Evolutionary conservation across 2,797 vertebrate species (phyloP).

Genomic region (Momotus momota): DNA sequence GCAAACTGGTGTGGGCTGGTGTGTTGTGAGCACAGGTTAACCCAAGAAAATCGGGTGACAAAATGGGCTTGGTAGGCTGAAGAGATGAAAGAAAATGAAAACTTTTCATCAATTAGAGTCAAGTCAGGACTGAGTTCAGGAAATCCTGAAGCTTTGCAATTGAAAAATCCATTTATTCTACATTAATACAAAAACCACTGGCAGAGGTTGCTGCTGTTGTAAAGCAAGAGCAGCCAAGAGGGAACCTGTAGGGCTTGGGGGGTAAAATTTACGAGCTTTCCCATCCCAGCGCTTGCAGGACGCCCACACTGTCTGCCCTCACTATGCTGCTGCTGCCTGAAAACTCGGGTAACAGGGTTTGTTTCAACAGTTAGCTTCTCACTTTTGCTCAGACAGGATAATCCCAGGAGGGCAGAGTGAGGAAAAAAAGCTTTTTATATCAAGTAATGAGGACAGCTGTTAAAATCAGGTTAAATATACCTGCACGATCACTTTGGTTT

Average conservation of each 20-base stretch:
- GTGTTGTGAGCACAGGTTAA: fast-evolving
- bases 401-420: neutral
- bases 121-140: neutral
- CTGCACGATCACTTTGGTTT: fast-evolving
- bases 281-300: neutral
- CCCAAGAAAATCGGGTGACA: neutral
- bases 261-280: constrained; percentile 28
- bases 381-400: neutral
- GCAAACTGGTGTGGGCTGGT: fast-evolving
- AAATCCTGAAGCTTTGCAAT: neutral
- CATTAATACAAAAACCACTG: neutral
- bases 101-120: neutral
- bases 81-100: neutral
- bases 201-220: neutral
- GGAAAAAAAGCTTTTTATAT: neutral
- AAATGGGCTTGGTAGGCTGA: neutral
- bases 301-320: neutral
- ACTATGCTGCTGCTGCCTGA: neutral
- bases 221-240: neutral
- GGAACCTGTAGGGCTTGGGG: neutral
- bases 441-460: neutral
- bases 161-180: constrained; percentile 9
- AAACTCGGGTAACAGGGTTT: fast-evolving
- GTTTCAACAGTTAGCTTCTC: neutral
- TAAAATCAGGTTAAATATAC: neutral